These are phyloP conservation scores for Dendrophyllia cribrosa DNA, from an alignment of 64 coral and sea anemone species.

Conservation along the genomic window DNA sequence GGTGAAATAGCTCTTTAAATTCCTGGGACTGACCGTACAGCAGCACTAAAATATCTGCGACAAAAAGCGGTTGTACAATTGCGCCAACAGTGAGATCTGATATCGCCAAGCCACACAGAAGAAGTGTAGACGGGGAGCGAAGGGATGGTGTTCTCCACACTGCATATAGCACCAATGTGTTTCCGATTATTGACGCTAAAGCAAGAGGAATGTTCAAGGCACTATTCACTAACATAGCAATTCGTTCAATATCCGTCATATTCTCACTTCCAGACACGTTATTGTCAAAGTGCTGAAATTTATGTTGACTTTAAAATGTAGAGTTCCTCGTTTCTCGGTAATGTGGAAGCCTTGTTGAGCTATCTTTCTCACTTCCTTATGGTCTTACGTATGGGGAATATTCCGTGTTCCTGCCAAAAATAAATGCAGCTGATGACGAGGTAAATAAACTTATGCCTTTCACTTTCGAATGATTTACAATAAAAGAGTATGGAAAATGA, in stretches of 20 bases:
- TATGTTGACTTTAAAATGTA: too few species aligned
- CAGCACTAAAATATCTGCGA: neutral
- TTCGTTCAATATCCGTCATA: neutral
- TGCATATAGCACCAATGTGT: neutral
- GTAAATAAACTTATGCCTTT: too few species aligned
- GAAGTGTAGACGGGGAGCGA: neutral
- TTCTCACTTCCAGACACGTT: neutral
- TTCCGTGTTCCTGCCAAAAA: too few species aligned
- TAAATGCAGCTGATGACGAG: too few species aligned
- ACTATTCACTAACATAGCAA: neutral
- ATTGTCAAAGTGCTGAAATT: too few species aligned
- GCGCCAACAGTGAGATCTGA: conserved; percentile 2
- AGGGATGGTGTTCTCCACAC: conserved; percentile 9
- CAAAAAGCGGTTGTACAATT: conserved; percentile 9
- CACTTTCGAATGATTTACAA: too few species aligned
- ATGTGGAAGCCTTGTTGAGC: too few species aligned
- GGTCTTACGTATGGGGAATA: too few species aligned
- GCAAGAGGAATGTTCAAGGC: neutral
- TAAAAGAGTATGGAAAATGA: too few species aligned
- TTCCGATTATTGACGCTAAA: neutral
- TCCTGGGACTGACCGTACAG: neutral
- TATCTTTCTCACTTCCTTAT: too few species aligned
- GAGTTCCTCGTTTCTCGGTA: too few species aligned
- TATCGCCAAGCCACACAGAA: neutral
- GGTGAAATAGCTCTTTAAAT: neutral